Evolutionary conservation across 2,113 vertebrate species (phyloP), one percentile per base, ranked within the genome.

Genomic region (Ctenomys sociabilis): DNA sequence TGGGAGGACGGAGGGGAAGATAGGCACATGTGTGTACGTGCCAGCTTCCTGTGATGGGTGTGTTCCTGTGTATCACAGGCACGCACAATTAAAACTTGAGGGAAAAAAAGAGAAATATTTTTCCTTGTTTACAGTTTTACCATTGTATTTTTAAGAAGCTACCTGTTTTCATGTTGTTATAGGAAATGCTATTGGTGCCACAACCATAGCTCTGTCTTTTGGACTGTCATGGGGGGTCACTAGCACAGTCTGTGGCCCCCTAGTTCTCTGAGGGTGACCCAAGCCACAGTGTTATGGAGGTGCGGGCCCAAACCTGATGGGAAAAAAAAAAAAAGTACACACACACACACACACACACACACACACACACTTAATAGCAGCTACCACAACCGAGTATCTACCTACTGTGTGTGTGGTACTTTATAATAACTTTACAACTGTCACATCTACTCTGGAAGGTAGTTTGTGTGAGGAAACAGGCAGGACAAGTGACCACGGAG

Each of bases 401-500:
- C 30, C 63, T 68, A 2, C 30, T 35, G 0, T 57, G 81, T 81
- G 24, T 30, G 72, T 52, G 22, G 8, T 85, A 7, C 26, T 85
- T 68, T 37, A 19, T 64, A 43, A n/a, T 75, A 92, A 22, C 7
- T 16, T 66, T 82, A 52, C 70, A 85, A 87, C 63, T 40, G 49
- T 57, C 24, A 2, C 2, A 2, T 19, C 28, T 30, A 77, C 43
- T 52, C 57, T 90, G 66, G 16, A 77, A 95, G 70, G 32, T 28
- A 91, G 78, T 63, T 70, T 54, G 86, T 91, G 72, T 40, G 78
- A 92, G 84, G 40, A 68, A 63, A 24, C 54, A 3, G 88, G 19
- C 28, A 49, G 52, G 85, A 49, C 17, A 32, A 37, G 30, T 16
- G 43, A 7, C 35, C 0, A 0, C 0, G 19, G 49, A 40, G 16